A percentile compares a stretch with the other conserved stretches of the same genome.
Evolutionary conservation across 2,888 invertebrate species (phyloP).

Genomic region (Caradrina clavipalpis): DNA sequence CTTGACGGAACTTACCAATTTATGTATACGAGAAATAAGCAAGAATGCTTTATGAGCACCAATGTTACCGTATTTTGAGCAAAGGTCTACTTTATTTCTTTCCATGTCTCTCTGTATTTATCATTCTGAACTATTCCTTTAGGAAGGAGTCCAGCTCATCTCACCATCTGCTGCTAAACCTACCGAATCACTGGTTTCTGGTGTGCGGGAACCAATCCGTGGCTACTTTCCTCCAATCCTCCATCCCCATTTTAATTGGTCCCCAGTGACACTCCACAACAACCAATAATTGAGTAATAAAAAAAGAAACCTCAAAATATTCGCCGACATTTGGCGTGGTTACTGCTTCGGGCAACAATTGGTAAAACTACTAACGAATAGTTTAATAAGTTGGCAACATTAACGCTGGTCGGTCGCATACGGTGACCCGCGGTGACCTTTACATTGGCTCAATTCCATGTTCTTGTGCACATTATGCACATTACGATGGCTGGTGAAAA

Average conservation of each 20-base stretch:
- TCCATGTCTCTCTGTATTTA: too few species aligned
- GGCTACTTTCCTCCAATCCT: neutral
- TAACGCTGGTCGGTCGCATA: slow-evolving; percentile 63
- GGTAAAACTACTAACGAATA: slow-evolving; percentile 43
- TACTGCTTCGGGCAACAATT: slow-evolving; percentile 48
- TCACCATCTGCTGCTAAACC: too few species aligned
- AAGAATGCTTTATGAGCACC: neutral
- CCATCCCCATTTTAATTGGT: neutral
- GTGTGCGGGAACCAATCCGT: neutral
- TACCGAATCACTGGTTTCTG: too few species aligned
- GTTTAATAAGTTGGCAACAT: slow-evolving; percentile 67
- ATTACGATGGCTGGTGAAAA: slow-evolving; percentile 35
- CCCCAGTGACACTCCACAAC: neutral
- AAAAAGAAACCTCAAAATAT: slow-evolving; percentile 38
- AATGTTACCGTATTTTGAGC: neutral
- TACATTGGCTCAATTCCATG: slow-evolving; percentile 70
- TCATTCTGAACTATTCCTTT: too few species aligned
- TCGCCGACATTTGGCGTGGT: slow-evolving; percentile 50
- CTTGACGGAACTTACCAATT: slow-evolving; percentile 3
- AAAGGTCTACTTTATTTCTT: too few species aligned
- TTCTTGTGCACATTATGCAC: slow-evolving; percentile 53
- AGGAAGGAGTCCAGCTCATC: too few species aligned
- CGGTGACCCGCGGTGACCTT: slow-evolving; percentile 63
- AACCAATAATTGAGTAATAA: slow-evolving; percentile 23
- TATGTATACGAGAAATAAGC: too few species aligned